Base-by-base conservation (phyloP, 2,797 vertebrate species). In the Tachyglossus aculeatus region DNA sequence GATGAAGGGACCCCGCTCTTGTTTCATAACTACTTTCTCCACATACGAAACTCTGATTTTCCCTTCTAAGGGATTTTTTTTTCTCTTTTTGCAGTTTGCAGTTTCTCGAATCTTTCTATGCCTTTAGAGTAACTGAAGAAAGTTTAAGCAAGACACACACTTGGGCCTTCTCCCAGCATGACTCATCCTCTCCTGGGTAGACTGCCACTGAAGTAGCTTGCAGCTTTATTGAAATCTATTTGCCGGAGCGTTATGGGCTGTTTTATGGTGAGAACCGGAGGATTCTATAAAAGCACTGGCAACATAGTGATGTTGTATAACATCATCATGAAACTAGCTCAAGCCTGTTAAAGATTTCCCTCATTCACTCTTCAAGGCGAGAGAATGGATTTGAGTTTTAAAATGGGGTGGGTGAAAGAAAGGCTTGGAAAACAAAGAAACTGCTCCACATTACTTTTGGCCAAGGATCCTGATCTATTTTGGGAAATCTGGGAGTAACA, bases 221-320 rank as follows among this genome's bases (percentile, higher is more conserved):
- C 2, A 16, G 57, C 70, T 41, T 29, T 33, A 36, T 8, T 9
- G 52, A 67, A 38, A 47, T 33, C 44, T 32, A 3, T 31, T 40
- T 64, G 81, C 65, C 51, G 27, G 43, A 65, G 67, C n/a, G 58
- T 58, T 44, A 24, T 27, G 61, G 71, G 29, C 70, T 62, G 78
- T 59, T 48, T 63, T 27, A 44, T 37, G 76, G 70, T 63, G 48
- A 50, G 68, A 54, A 43, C 56, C 9, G 1, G 63, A 64, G 38
- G 63, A n/a, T 86, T 77, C 78, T 24, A 62, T 77, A 72, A 81
- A 74, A 64, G 67, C 74, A 58, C 4, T 29, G 80, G 72, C 72
- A 38, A 64, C 41, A 3, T 3, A 2, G 27, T 1, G 5, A 29
- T n/a, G 25, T 52, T 69, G 63, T 61, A 57, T 64, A 58, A 78